These are phyloP conservation scores for Gallinago media DNA, from an alignment of 2,113 vertebrate species.

Conservation along the genomic window DNA sequence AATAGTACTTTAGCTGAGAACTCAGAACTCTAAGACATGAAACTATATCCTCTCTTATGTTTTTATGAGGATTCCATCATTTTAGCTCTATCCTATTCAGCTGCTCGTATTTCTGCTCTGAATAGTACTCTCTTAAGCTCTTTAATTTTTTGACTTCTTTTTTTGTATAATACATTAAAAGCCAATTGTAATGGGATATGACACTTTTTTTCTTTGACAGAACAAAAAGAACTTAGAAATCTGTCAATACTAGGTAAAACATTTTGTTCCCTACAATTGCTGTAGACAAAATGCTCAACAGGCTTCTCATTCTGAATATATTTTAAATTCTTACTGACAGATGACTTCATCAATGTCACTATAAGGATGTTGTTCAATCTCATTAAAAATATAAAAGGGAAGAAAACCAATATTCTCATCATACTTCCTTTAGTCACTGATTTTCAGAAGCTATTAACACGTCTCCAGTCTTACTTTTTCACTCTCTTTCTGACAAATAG, in stretches of 20 bases:
- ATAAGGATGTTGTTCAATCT: background rate
- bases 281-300: background rate
- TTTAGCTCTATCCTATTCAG: background rate
- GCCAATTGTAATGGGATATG: background rate
- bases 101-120: background rate
- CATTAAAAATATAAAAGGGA: background rate
- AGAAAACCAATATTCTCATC: background rate
- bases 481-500: background rate
- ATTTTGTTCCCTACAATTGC: background rate
- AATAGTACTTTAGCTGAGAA: background rate
- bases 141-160: background rate
- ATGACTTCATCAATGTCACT: background rate
- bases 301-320: background rate
- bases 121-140: background rate
- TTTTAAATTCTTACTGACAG: background rate
- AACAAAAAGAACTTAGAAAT: background rate
- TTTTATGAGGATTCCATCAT: background rate
- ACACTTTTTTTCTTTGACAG: background rate
- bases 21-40: background rate
- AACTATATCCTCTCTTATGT: background rate
- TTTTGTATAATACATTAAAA: conserved; percentile 21
- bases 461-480: background rate
- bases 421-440: background rate
- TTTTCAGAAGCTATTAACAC: background rate
- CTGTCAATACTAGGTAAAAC: background rate